These are phyloP conservation scores for Nyctereutes procyonoides DNA, from an alignment of 2,113 vertebrate species.

Conservation along the genomic window DNA sequence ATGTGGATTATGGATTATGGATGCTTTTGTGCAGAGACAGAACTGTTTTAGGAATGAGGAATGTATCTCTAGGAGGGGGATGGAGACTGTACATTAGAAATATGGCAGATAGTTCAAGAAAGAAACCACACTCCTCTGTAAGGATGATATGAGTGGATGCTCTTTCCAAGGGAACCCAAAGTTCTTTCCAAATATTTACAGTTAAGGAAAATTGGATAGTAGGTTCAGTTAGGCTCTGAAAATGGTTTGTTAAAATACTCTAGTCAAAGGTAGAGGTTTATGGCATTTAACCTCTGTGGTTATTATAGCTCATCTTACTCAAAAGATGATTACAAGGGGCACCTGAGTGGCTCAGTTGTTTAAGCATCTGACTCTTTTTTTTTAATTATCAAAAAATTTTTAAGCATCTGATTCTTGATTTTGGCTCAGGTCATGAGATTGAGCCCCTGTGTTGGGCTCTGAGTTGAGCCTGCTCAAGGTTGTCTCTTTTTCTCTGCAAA, in stretches of 20 bases:
- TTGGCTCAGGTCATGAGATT: neutral
- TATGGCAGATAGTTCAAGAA: neutral
- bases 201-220: neutral
- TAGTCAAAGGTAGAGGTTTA: neutral
- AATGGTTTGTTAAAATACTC: conserved; percentile 6
- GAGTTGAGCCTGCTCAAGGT: neutral
- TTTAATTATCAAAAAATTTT: neutral
- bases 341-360: neutral
- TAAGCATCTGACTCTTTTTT: neutral
- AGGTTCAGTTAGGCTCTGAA: neutral
- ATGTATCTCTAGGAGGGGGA: neutral
- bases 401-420: neutral
- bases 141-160: neutral
- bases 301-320: neutral
- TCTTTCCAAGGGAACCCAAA: neutral
- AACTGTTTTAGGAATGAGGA: neutral
- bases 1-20: neutral
- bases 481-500: too few species aligned
- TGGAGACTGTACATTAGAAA: neutral
- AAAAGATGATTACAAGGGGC: neutral
- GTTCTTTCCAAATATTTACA: neutral
- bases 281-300: neutral
- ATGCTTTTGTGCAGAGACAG: neutral
- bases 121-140: neutral
- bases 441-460: neutral